A percentile compares a stretch with the other conserved stretches of the same genome.
These are phyloP conservation scores for Lamproptera curius DNA, from an alignment of 2,888 invertebrate species.

Conservation along the genomic window DNA sequence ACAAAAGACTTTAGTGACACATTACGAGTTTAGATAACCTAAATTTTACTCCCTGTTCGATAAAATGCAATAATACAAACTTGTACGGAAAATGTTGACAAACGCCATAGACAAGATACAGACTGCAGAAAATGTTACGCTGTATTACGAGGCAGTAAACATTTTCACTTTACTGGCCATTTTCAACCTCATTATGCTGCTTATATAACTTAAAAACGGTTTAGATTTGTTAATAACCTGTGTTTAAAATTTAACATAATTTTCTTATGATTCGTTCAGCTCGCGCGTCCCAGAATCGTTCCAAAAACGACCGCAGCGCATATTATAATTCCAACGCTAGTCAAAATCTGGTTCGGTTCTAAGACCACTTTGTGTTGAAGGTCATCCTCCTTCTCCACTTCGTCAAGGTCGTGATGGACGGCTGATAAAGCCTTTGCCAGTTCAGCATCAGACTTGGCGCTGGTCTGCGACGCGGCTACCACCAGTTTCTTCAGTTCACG, in stretches of 20 bases:
- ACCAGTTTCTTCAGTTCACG: constrained; percentile 56
- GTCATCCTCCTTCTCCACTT: constrained; percentile 41
- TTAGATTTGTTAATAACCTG: background rate
- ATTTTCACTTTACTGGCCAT: too few species aligned
- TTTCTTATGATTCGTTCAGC: constrained; percentile 40
- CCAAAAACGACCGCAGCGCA: constrained; percentile 58
- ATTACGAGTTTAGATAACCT: background rate
- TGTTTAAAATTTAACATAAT: background rate
- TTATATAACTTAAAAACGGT: too few species aligned
- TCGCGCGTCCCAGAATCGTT: constrained; percentile 55
- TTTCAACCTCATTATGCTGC: too few species aligned
- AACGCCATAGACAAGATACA: background rate
- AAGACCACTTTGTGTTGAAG: constrained; percentile 35
- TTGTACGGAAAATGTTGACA: background rate
- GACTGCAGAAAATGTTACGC: background rate
- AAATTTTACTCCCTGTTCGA: background rate
- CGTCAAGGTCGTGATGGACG: constrained; percentile 64
- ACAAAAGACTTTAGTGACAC: background rate
- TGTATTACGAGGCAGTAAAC: background rate
- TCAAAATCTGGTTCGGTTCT: constrained; percentile 56
- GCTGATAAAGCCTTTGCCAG: constrained; percentile 55
- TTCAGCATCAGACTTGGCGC: constrained; percentile 62
- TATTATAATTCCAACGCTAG: constrained; percentile 54
- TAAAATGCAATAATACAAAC: background rate
- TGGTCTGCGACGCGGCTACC: constrained; percentile 50